Percentiles rank a stretch among this genome's conserved stretches.
phyloP scores from a whole-genome alignment of 1,140 invertebrate species.

The Dufourea novaeangliae region DNA sequence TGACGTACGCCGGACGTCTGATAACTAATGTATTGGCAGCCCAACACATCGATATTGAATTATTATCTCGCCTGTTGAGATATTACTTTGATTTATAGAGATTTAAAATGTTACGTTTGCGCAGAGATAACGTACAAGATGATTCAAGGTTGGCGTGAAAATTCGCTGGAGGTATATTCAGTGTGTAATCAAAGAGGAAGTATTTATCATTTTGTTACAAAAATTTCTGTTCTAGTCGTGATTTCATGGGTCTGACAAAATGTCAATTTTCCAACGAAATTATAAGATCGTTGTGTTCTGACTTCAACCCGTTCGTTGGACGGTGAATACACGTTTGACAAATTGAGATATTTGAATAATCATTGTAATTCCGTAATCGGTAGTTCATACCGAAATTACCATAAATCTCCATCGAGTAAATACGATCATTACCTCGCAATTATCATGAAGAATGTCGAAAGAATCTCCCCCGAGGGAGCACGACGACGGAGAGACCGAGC shows the following conservation, averaged over 20 bases:
- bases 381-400: too few species aligned
- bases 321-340: background rate
- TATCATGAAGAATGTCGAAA: background rate
- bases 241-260: too few species aligned
- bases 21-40: background rate
- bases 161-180: too few species aligned
- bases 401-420: background rate
- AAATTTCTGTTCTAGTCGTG: too few species aligned
- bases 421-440: background rate
- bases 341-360: conserved; percentile 2
- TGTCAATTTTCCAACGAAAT: too few species aligned
- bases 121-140: background rate
- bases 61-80: background rate
- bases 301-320: too few species aligned
- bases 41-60: background rate
- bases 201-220: too few species aligned
- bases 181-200: too few species aligned
- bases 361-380: background rate
- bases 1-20: background rate
- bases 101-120: background rate
- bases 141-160: too few species aligned
- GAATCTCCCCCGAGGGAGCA: background rate
- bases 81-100: background rate
- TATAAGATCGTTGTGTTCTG: too few species aligned
- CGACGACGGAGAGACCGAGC: background rate